These are phyloP conservation scores for Paguma larvata DNA, from an alignment of 2,797 vertebrate genomes.

Conservation along the genomic window DNA sequence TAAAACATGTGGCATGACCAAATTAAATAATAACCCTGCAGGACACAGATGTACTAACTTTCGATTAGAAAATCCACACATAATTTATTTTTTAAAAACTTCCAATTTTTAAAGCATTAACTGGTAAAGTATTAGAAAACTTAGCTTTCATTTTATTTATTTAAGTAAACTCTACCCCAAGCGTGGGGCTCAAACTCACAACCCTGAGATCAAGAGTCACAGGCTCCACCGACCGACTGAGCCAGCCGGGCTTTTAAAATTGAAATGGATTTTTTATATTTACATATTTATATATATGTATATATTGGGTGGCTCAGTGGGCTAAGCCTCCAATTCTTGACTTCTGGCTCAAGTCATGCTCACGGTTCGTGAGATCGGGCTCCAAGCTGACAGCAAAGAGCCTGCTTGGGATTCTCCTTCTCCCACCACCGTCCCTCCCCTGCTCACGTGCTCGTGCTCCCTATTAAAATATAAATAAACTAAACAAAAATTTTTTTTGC, in stretches of 20 bases:
- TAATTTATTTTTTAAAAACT: not conserved
- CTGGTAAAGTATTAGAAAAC: not conserved
- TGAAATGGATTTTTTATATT: not conserved
- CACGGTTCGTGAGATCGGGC: too few relatives aligned
- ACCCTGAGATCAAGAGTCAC: not conserved
- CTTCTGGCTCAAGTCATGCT: too few relatives aligned
- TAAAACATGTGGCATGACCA: not conserved
- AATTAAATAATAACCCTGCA: not conserved
- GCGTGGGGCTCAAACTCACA: not conserved
- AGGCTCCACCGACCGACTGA: too few relatives aligned
- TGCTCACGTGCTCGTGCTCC: too few relatives aligned
- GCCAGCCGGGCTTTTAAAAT: not conserved
- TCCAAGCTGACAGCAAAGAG: too few relatives aligned
- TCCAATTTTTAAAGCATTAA: not conserved
- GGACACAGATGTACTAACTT: not conserved
- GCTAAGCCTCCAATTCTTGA: too few relatives aligned
- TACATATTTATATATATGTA: too few relatives aligned
- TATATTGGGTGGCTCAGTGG: too few relatives aligned
- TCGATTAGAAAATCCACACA: constrained; percentile 28
- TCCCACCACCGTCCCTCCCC: too few relatives aligned
- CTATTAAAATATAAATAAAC: too few relatives aligned
- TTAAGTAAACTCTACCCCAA: not conserved
- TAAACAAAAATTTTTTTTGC: too few relatives aligned
- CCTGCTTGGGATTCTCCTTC: too few relatives aligned
- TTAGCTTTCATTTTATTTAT: not conserved